phyloP scores from a whole-genome alignment of 2,888 invertebrate genomes.

The Automeris io region DNA sequence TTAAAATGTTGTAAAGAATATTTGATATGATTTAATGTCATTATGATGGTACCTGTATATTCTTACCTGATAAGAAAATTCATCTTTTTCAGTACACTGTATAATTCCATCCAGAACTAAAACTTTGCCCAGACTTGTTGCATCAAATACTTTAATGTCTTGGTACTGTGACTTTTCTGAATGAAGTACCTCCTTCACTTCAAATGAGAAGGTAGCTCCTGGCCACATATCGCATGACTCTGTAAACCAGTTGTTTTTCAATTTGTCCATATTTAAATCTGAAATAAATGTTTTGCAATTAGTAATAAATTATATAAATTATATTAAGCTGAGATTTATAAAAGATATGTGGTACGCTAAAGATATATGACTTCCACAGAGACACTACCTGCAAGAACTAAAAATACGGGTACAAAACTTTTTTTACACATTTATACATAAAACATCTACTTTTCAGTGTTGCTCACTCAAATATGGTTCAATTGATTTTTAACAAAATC shows the following conservation, averaged over 20 bases:
- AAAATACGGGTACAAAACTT: too few relatives aligned
- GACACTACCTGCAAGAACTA: too few relatives aligned
- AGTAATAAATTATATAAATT: neutral
- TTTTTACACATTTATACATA: too few relatives aligned
- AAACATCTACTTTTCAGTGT: too few relatives aligned
- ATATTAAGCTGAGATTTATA: neutral
- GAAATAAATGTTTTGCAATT: neutral
- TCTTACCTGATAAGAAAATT: conserved; percentile 95
- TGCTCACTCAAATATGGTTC: too few relatives aligned
- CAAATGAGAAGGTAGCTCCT: conserved; percentile 90
- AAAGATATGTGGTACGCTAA: conserved; percentile 1
- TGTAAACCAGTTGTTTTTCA: conserved; percentile 93
- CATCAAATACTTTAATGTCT: conserved; percentile 89
- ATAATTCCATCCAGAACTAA: conserved; percentile 96
- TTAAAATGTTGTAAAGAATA: too few relatives aligned
- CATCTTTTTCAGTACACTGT: conserved; percentile 97
- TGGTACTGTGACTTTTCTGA: conserved; percentile 89
- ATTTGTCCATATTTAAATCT: conserved; percentile 76
- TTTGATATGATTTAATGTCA: too few relatives aligned
- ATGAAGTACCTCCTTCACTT: conserved; percentile 88
- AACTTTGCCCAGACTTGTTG: conserved; percentile 88
- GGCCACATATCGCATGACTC: conserved; percentile 95
- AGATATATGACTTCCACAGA: too few relatives aligned
- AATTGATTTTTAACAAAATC: too few relatives aligned
- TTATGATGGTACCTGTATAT: too few relatives aligned